Percentiles rank a stretch among this genome's conserved stretches.
Conservation (phyloP, 2,888 invertebrate species). For the Phyllotreta cruciferae region DNA sequence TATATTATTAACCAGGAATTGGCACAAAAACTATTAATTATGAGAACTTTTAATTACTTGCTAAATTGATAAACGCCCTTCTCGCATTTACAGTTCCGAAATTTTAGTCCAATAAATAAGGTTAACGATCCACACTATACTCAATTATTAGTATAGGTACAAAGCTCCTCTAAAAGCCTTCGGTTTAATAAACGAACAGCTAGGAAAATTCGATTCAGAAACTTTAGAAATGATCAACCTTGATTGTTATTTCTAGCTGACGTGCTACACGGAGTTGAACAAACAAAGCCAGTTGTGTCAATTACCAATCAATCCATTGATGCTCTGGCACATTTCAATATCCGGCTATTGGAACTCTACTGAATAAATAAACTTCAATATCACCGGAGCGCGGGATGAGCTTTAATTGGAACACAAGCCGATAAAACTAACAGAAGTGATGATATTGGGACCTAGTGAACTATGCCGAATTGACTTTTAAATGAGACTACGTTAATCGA, state of each 20-base stretch:
- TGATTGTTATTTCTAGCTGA: constrained; percentile 31
- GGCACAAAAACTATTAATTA: too few relatives aligned
- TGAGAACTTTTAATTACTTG: too few relatives aligned
- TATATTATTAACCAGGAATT: too few relatives aligned
- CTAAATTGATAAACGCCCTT: too few relatives aligned
- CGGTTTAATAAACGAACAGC: constrained; percentile 2
- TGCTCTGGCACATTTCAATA: constrained; percentile 38
- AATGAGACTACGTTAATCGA: constrained; percentile 14
- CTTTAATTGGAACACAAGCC: constrained; percentile 16
- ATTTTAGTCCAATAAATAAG: too few relatives aligned
- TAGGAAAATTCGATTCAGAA: constrained; percentile 15
- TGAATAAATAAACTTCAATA: constrained; percentile 33
- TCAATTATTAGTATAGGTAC: neutral
- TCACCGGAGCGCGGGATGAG: constrained; percentile 2
- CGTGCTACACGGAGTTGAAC: constrained; percentile 22
- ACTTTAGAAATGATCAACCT: constrained; percentile 30
- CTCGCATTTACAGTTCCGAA: too few relatives aligned
- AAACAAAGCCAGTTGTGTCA: constrained; percentile 33
- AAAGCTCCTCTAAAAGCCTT: neutral
- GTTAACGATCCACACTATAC: too few relatives aligned
- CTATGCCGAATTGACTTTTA: constrained; percentile 17
- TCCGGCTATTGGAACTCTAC: constrained; percentile 30
- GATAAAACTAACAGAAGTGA: constrained; percentile 16
- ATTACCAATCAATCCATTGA: constrained; percentile 38
- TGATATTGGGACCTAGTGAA: constrained; percentile 11